A percentile compares a stretch with the other conserved stretches of the same genome.
phyloP scores from a whole-genome alignment of 2,113 vertebrate species.

The Porphyrio hochstetteri region DNA sequence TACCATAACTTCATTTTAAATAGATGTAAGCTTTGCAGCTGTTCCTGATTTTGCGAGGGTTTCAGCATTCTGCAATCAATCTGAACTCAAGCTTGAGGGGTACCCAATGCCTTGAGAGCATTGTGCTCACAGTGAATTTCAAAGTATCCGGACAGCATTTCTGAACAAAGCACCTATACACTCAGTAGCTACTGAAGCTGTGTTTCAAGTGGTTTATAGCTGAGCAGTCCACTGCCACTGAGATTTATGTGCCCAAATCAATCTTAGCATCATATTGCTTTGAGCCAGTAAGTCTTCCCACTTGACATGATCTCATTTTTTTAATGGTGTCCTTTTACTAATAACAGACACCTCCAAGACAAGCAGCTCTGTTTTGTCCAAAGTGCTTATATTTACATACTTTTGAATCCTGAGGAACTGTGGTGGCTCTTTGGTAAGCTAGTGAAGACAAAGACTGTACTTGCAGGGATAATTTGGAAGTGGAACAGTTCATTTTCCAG shows the following conservation, averaged over 20 bases:
- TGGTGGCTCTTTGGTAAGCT: background rate
- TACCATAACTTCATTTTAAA: background rate
- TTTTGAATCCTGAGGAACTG: background rate
- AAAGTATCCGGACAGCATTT: background rate
- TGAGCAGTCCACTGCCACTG: background rate
- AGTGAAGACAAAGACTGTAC: background rate
- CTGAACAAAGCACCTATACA: background rate
- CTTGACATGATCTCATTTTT: background rate
- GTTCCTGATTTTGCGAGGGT: background rate
- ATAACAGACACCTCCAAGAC: background rate
- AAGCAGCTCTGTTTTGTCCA: background rate
- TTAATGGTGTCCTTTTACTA: background rate
- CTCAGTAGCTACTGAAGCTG: background rate
- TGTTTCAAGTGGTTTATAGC: background rate
- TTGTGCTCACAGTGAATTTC: background rate
- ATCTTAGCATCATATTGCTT: background rate
- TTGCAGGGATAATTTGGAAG: background rate
- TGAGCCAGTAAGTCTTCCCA: background rate
- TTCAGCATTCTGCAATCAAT: background rate
- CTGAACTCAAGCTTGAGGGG: background rate
- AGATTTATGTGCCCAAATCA: background rate
- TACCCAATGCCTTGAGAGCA: background rate
- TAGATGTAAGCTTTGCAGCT: background rate
- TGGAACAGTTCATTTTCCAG: background rate
- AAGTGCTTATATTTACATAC: background rate